Evolutionary conservation across 1,140 invertebrate genomes (phyloP), one percentile per base, ranked within the genome.

Genomic region (Solenopsis invicta): DNA sequence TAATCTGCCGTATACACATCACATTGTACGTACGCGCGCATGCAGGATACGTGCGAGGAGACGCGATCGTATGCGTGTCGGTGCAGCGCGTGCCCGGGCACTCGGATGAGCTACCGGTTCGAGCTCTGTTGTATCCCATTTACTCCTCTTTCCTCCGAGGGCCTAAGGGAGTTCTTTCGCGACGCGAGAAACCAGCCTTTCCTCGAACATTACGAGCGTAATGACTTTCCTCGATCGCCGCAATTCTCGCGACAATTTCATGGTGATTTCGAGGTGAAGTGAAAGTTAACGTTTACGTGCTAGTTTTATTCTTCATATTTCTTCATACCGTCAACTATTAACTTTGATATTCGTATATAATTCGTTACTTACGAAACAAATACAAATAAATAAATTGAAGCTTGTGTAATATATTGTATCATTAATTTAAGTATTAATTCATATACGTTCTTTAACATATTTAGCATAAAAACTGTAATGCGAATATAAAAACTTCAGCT

Each of bases 1-100:
- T 93, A 94, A 94, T 94, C 93, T 92, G 87, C 89, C 87, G 88
- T 91, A 50, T 50, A 89, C 87, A 75, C 64, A 85, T 71, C 69
- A 84, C 76, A 64, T 90, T 64, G 89, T 80, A 74, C 80, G 50
- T 64, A 80, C 64, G 62, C 21, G 64, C 50, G 80, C 72, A 67
- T 52, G 62, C 50, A 41, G n/a, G n/a, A 62, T 69, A 67, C 69
- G 64, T 59, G 41, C 77, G 24, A 24, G 5, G 24, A 67, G 10
- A 86, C 56, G 86, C 74, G 74, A 80, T 59, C 54, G 69, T 80
- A 64, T 85, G 89, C 81, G 89, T 89, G 90, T 86, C 69, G 52
- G 52, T 74, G 71, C 16, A 52, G 91, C 91, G 92, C 91, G 92
- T 92, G 92, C 91, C 84, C 74, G 66, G 89, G 88, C 91, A 89